These are phyloP conservation scores for Phortica magna DNA, from an alignment of 2,888 invertebrate genomes.

Conservation along the genomic window DNA sequence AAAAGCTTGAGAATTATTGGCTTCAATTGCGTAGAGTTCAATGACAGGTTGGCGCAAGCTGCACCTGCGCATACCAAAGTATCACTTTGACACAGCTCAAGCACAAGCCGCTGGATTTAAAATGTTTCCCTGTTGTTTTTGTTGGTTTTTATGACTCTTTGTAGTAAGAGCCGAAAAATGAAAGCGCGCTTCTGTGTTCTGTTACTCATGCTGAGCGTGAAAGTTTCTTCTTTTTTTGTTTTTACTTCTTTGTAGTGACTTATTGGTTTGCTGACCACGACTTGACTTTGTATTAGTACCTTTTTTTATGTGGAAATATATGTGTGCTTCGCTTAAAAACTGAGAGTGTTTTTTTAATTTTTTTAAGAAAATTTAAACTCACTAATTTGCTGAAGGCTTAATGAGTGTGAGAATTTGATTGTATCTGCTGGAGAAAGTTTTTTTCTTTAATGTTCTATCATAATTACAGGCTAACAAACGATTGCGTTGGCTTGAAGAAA, in stretches of 20 bases:
- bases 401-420: conserved; percentile 64
- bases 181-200: conserved; percentile 19
- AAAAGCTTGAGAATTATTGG: background rate
- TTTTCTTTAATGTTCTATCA: background rate
- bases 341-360: background rate
- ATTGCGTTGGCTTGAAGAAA: conserved; percentile 23
- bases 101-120: background rate
- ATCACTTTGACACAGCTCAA: background rate
- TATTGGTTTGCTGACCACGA: background rate
- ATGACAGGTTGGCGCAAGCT: conserved; percentile 1
- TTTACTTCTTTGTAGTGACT: background rate
- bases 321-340: too few relatives aligned
- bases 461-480: conserved; percentile 38
- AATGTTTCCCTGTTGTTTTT: background rate
- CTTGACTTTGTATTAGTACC: background rate
- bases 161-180: background rate
- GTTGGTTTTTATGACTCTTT: background rate
- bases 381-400: conserved; percentile 50
- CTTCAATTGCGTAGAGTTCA: conserved; percentile 26
- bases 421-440: conserved; percentile 8
- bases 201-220: background rate
- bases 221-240: background rate
- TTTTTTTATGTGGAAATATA: conserved; percentile 5
- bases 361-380: background rate
- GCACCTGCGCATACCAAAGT: conserved; percentile 6